Conservation (phyloP, 2,797 vertebrate genomes). For the Molossus molossus region DNA sequence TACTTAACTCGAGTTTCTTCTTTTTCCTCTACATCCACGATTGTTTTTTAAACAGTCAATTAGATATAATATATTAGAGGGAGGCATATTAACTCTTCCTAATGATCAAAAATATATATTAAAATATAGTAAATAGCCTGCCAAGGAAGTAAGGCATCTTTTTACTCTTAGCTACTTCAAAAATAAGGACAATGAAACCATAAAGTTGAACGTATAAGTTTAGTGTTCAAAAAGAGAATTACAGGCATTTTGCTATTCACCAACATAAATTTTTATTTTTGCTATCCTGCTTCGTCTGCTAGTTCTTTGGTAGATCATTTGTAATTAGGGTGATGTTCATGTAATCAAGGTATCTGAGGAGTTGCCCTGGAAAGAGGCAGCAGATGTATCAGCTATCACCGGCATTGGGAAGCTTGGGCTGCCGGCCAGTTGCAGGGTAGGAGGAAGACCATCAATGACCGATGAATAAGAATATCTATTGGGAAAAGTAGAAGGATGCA, state of each 20-base stretch:
- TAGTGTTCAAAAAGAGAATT: slow-evolving; percentile 5
- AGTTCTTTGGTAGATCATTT: slow-evolving; percentile 44
- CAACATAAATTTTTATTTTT: slow-evolving; percentile 39
- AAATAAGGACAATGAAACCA: background rate
- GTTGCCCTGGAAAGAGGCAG: slow-evolving; percentile 63
- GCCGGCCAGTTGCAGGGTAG: slow-evolving; percentile 63
- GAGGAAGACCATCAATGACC: slow-evolving; percentile 37
- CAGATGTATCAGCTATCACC: slow-evolving; percentile 47
- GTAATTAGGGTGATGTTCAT: slow-evolving; percentile 66
- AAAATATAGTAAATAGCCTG: background rate
- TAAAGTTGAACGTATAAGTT: background rate
- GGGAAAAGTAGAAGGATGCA: slow-evolving; percentile 43
- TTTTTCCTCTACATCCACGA: background rate
- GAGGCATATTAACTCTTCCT: background rate
- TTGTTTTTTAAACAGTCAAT: background rate
- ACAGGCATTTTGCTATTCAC: background rate
- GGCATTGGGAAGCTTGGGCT: slow-evolving; percentile 64
- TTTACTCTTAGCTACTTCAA: background rate
- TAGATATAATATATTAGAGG: background rate
- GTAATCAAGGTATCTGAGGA: background rate
- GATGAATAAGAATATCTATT: slow-evolving; percentile 16
- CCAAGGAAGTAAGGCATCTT: background rate
- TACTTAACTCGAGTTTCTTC: background rate
- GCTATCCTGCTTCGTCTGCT: slow-evolving; percentile 44
- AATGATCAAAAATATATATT: background rate